Conservation (phyloP, 1,140 invertebrate genomes). For the Drosophila leontia region DNA sequence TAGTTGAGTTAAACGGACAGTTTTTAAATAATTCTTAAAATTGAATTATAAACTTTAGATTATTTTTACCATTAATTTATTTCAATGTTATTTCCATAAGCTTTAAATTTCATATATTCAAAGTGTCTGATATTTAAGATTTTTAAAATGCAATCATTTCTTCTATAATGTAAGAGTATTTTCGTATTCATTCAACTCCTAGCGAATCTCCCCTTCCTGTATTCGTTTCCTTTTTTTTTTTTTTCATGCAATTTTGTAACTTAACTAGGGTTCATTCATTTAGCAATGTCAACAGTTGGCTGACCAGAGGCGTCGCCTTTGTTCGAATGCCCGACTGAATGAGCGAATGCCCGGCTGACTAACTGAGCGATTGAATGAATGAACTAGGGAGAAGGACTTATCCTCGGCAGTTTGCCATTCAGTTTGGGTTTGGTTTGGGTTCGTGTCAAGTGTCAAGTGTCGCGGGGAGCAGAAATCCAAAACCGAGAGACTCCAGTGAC, state of each 20-base stretch:
- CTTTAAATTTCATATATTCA: too few species aligned
- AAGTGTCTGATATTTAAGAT: not conserved
- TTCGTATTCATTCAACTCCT: not conserved
- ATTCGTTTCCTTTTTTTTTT: constrained; percentile 26
- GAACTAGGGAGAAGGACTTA: constrained; percentile 18
- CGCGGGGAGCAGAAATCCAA: constrained; percentile 67
- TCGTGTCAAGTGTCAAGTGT: constrained; percentile 74
- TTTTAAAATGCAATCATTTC: not conserved
- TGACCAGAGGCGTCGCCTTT: constrained; percentile 73
- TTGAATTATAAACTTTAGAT: too few species aligned
- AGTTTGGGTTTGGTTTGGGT: constrained; percentile 54
- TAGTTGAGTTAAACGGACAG: not conserved
- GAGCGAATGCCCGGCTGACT: constrained; percentile 50
- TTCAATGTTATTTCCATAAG: too few species aligned
- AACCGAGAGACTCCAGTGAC: constrained; percentile 40
- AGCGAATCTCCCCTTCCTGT: constrained; percentile 39
- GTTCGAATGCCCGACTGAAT: constrained; percentile 54
- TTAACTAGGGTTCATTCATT: constrained; percentile 79
- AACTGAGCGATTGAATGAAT: constrained; percentile 25
- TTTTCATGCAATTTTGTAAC: constrained; percentile 72
- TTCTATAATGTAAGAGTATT: constrained; percentile 25
- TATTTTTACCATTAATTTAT: too few species aligned
- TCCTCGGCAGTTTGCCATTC: constrained; percentile 4
- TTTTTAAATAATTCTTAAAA: not conserved
- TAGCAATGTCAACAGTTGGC: constrained; percentile 83